Evolutionary conservation across 2,113 vertebrate species (phyloP).

Genomic region (Cyprinodon variegatus): DNA sequence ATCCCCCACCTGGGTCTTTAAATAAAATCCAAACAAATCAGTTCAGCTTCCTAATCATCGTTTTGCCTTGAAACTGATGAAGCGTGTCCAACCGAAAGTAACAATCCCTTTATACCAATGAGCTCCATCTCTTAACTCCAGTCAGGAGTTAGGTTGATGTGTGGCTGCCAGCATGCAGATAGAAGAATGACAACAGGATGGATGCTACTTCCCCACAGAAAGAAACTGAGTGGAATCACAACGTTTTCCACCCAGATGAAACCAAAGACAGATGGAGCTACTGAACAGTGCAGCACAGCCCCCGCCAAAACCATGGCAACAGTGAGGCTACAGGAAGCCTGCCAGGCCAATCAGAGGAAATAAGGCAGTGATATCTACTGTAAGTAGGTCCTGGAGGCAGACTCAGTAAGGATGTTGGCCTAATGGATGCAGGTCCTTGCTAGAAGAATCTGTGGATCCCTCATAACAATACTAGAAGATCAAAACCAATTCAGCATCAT

Average conservation of each 20-base stretch:
- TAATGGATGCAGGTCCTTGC: constrained; percentile 38
- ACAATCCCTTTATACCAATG: constrained; percentile 43
- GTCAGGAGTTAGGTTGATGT: constrained; percentile 33
- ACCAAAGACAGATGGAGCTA: constrained; percentile 70
- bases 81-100: constrained; percentile 38
- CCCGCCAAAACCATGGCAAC: constrained; percentile 74
- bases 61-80: constrained; percentile 44
- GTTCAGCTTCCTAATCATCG: constrained; percentile 43
- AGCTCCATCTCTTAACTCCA: constrained; percentile 39
- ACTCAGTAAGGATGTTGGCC: constrained; percentile 37
- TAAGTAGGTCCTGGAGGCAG: constrained; percentile 53
- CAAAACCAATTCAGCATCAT: constrained; percentile 14
- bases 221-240: constrained; percentile 72
- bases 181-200: constrained; percentile 59
- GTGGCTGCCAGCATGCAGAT: constrained; percentile 31
- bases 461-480: constrained; percentile 18
- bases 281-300: constrained; percentile 52
- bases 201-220: constrained; percentile 52
- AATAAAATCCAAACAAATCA: constrained; percentile 39
- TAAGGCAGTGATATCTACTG: constrained; percentile 33
- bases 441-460: constrained; percentile 33
- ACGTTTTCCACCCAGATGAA: constrained; percentile 65
- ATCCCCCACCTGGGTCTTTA: constrained; percentile 49
- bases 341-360: constrained; percentile 57
- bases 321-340: constrained; percentile 57